These are phyloP conservation scores for Diprion similis DNA, from an alignment of 1,140 invertebrate genomes.

Conservation along the genomic window DNA sequence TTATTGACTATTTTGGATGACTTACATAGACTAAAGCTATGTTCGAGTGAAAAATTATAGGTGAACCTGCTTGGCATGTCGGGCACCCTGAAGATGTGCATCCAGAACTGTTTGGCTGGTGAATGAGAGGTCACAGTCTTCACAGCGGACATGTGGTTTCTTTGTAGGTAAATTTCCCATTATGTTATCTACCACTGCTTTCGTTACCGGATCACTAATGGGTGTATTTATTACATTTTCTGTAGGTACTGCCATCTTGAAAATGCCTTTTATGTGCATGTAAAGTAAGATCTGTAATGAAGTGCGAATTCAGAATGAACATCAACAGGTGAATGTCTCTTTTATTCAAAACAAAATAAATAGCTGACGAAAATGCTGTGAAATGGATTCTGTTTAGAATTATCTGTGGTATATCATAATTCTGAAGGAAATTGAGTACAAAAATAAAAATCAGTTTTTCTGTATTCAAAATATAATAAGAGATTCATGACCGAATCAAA, in stretches of 20 bases:
- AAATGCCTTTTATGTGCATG: neutral
- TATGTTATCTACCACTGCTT: constrained; percentile 63
- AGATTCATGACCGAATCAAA: too few relatives aligned
- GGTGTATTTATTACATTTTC: constrained; percentile 34
- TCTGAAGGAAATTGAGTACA: too few relatives aligned
- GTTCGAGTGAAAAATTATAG: neutral
- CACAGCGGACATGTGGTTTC: constrained; percentile 57
- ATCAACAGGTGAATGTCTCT: too few relatives aligned
- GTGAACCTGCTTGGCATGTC: constrained; percentile 63
- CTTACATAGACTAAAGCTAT: constrained; percentile 6
- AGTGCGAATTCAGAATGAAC: too few relatives aligned
- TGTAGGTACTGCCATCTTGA: constrained; percentile 35
- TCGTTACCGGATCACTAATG: constrained; percentile 60
- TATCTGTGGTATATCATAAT: too few relatives aligned
- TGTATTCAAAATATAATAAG: too few relatives aligned
- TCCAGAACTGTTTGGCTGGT: constrained; percentile 61
- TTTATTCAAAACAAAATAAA: too few relatives aligned
- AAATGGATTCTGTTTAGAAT: too few relatives aligned
- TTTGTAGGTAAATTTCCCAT: constrained; percentile 62
- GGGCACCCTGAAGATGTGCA: constrained; percentile 61
- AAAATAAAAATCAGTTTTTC: too few relatives aligned
- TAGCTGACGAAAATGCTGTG: too few relatives aligned
- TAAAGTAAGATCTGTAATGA: too few relatives aligned
- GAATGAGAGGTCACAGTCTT: constrained; percentile 61
- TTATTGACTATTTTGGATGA: neutral